Percentiles rank a stretch among this genome's conserved stretches.
Evolutionary conservation across 2,888 invertebrate species (phyloP).

Genomic region (Bombylius discolor): DNA sequence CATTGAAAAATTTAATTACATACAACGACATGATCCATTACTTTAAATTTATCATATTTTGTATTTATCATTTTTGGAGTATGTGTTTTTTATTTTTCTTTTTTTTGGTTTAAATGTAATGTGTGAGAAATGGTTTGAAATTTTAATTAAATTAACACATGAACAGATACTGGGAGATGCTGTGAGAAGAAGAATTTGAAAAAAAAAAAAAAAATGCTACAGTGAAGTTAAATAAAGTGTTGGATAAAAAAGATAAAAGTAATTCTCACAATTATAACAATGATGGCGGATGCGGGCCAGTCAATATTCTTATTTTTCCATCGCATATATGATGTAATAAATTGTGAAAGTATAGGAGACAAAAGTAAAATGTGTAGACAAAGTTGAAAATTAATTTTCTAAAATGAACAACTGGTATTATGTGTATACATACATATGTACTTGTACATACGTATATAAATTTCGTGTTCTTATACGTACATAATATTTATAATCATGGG

Average conservation of each 20-base stretch:
- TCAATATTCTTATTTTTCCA: neutral
- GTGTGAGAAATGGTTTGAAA: neutral
- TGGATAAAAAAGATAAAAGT: neutral
- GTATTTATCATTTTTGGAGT: too few species aligned
- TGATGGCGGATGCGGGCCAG: constrained; percentile 4
- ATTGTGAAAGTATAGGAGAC: neutral
- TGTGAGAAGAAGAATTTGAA: neutral
- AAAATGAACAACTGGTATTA: neutral
- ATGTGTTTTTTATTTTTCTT: too few species aligned
- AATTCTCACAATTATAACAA: constrained; percentile 5
- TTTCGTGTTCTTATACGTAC: too few species aligned
- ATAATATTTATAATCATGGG: neutral
- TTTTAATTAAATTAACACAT: neutral
- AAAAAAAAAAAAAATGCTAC: neutral
- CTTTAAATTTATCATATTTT: too few species aligned
- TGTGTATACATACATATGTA: too few species aligned
- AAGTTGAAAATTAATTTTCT: neutral
- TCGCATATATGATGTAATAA: neutral
- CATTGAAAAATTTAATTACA: too few species aligned
- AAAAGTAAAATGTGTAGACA: neutral
- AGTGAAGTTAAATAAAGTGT: neutral
- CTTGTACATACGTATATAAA: too few species aligned
- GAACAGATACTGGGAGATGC: too few species aligned
- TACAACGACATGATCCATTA: too few species aligned
- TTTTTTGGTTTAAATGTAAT: too few species aligned